Percentiles rank a stretch among this genome's conserved stretches.
phyloP scores from a whole-genome alignment of 2,888 invertebrate species.

The Bugula neritina region DNA sequence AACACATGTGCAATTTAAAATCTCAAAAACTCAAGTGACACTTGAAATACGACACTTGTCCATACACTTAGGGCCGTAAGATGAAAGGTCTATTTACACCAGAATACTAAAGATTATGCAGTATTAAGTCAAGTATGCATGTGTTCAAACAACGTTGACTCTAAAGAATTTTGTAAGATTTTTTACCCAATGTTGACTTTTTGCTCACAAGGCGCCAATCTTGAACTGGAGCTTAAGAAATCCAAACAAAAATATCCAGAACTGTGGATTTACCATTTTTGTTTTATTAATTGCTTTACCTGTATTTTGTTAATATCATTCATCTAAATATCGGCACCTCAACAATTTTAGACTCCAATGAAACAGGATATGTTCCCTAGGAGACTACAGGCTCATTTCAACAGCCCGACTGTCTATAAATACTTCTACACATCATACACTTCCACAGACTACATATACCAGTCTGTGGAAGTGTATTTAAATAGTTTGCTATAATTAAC shows the following conservation, averaged over 20 bases:
- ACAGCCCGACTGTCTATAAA: background rate
- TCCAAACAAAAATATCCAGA: background rate
- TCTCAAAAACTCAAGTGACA: background rate
- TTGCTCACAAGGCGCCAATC: background rate
- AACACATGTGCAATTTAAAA: background rate
- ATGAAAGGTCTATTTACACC: background rate
- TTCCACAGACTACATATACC: no score
- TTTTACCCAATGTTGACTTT: background rate
- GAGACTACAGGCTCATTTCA: background rate
- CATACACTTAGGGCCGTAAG: background rate
- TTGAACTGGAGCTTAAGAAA: background rate
- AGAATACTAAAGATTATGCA: background rate
- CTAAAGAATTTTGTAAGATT: background rate
- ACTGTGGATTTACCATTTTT: background rate
- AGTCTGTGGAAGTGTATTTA: background rate
- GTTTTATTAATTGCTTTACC: no score
- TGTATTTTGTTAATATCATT: background rate
- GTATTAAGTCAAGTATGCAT: background rate
- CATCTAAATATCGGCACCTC: background rate
- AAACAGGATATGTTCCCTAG: background rate
- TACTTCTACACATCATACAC: background rate
- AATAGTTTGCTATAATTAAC: conserved; percentile 27
- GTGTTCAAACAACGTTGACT: background rate
- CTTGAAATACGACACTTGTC: background rate
- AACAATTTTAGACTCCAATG: background rate